Conservation (phyloP, 2,113 vertebrate species). For the Nibea albiflora region DNA sequence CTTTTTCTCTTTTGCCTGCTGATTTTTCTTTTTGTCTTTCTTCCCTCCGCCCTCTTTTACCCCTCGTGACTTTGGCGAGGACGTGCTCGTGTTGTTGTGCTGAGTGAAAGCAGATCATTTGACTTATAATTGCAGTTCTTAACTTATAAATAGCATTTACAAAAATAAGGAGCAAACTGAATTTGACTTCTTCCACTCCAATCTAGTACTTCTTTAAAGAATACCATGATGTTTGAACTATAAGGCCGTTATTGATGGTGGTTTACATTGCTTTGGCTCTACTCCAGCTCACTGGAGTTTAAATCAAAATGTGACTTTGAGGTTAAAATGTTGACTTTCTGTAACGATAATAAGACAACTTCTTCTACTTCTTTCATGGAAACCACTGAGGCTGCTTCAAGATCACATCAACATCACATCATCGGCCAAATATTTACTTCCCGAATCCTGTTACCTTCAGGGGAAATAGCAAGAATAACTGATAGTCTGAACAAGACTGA, state of each 20-base stretch:
- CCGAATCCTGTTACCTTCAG: background rate
- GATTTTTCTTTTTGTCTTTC: constrained; percentile 93
- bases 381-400: background rate
- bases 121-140: background rate
- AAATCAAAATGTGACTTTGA: background rate
- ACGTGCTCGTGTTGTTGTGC: constrained; percentile 80
- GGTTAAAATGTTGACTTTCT: background rate
- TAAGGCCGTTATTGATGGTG: background rate
- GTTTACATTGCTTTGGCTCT: background rate
- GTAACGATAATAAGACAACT: background rate
- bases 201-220: background rate
- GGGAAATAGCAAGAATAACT: background rate
- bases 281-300: background rate
- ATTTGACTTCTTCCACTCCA: background rate
- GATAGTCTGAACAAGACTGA: background rate
- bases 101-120: constrained; percentile 5
- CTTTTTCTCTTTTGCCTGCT: constrained; percentile 93
- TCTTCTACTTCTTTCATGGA: background rate
- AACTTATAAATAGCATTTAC: background rate
- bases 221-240: background rate
- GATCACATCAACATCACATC: background rate
- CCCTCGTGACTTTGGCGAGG: constrained; percentile 87
- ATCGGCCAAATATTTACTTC: background rate
- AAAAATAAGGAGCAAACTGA: background rate
- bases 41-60: constrained; percentile 84